A percentile compares a stretch with the other conserved stretches of the same genome.
Evolutionary conservation across 2,113 vertebrate genomes (phyloP).

Genomic region (Tilapia sparmanii): DNA sequence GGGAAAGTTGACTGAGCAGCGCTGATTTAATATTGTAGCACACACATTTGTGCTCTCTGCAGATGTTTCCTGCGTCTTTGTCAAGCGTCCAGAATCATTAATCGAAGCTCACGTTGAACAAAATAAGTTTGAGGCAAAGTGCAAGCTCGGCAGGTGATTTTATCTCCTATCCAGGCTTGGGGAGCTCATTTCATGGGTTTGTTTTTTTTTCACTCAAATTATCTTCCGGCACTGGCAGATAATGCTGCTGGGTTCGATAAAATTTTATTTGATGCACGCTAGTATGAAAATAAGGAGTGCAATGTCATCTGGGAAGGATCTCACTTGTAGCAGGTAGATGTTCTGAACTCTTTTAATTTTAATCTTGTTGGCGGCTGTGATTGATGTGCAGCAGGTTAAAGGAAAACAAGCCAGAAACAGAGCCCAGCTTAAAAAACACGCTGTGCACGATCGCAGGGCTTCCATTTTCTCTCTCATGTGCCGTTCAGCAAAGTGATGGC

Average conservation of each 20-base stretch:
- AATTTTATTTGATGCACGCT: background rate
- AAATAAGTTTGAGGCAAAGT: constrained; percentile 20
- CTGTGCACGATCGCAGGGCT: background rate
- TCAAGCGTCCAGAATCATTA: background rate
- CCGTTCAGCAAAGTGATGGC: background rate
- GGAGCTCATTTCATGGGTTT: constrained; percentile 11
- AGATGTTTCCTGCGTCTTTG: background rate
- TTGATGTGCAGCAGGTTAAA: background rate
- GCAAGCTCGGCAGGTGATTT: constrained; percentile 15
- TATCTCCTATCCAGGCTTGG: background rate
- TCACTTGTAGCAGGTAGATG: background rate
- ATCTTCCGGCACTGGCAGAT: background rate
- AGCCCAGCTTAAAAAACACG: background rate
- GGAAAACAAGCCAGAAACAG: background rate
- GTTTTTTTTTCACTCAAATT: background rate
- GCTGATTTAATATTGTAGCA: constrained; percentile 4
- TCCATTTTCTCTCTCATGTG: background rate
- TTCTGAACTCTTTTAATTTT: background rate
- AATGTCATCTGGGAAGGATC: background rate
- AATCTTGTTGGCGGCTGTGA: background rate
- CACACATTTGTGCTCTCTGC: background rate
- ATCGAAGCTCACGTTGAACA: constrained; percentile 4
- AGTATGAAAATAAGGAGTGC: background rate
- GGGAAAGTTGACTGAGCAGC: background rate
- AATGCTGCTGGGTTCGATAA: background rate